phyloP scores from a whole-genome alignment of 2,113 vertebrate genomes.

The Carlito syrichta region DNA sequence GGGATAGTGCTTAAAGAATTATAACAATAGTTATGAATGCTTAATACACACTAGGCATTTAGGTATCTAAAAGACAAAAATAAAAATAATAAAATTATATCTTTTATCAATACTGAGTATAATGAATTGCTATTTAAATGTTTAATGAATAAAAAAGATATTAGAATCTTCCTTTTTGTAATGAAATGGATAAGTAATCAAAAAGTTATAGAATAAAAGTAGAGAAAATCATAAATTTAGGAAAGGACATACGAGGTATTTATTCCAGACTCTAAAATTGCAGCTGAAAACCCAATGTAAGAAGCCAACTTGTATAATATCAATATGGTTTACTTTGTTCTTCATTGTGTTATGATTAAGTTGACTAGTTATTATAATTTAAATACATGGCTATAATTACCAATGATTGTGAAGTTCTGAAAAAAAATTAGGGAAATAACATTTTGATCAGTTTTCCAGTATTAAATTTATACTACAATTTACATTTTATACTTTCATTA shows the following conservation, averaged over 20 bases:
- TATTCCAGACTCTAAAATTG: neutral
- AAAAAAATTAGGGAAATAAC: neutral
- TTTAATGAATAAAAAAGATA: neutral
- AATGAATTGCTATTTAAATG: neutral
- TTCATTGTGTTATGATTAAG: neutral
- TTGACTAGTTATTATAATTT: neutral
- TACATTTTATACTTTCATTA: neutral
- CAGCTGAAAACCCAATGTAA: neutral
- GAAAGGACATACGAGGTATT: neutral
- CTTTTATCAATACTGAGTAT: neutral
- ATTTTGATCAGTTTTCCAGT: neutral
- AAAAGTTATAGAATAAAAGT: neutral
- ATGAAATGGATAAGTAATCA: neutral
- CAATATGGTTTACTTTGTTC: neutral
- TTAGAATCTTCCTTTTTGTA: neutral
- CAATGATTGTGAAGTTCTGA: neutral
- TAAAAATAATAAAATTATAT: neutral
- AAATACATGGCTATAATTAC: neutral
- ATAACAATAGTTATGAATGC: neutral
- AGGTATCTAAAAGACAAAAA: neutral
- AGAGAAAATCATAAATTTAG: neutral
- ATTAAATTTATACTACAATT: neutral
- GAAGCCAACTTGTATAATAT: neutral
- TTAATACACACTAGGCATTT: neutral
- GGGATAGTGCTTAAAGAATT: neutral